Evolutionary conservation across 2,113 vertebrate species (phyloP).

Genomic region (Callipepla squamata): DNA sequence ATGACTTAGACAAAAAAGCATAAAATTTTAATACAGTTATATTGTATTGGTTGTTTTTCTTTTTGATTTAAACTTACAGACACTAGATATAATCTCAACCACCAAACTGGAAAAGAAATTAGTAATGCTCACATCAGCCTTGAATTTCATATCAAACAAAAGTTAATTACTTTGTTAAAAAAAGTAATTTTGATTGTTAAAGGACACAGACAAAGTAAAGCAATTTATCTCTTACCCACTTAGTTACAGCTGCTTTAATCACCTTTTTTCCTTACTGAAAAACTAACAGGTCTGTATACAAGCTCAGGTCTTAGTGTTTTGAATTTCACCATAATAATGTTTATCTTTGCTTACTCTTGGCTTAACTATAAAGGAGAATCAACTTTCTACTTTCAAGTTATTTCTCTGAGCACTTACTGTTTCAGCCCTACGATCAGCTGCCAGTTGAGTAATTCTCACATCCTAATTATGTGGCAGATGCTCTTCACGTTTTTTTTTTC

Average conservation of each 20-base stretch:
- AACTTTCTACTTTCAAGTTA: background rate
- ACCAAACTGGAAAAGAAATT: background rate
- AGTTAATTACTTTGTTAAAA: background rate
- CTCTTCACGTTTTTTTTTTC: conserved; percentile 8
- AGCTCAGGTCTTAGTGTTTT: background rate
- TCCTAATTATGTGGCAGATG: background rate
- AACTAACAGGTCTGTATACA: background rate
- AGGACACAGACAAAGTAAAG: background rate
- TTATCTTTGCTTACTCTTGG: background rate
- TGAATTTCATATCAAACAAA: background rate
- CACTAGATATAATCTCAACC: background rate
- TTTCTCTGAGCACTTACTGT: background rate
- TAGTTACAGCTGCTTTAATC: background rate
- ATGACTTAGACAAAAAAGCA: background rate
- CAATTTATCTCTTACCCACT: background rate
- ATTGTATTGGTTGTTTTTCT: background rate
- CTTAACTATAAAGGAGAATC: background rate
- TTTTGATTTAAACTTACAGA: background rate
- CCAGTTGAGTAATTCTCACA: conserved; percentile 33
- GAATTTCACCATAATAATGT: background rate
- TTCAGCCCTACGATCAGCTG: conserved; percentile 17
- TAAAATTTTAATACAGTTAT: background rate
- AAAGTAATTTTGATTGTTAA: background rate
- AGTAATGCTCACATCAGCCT: background rate
- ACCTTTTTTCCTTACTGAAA: background rate